Evolutionary conservation across 1,140 invertebrate species (phyloP).

Genomic region (Probaryconus sp.): DNA sequence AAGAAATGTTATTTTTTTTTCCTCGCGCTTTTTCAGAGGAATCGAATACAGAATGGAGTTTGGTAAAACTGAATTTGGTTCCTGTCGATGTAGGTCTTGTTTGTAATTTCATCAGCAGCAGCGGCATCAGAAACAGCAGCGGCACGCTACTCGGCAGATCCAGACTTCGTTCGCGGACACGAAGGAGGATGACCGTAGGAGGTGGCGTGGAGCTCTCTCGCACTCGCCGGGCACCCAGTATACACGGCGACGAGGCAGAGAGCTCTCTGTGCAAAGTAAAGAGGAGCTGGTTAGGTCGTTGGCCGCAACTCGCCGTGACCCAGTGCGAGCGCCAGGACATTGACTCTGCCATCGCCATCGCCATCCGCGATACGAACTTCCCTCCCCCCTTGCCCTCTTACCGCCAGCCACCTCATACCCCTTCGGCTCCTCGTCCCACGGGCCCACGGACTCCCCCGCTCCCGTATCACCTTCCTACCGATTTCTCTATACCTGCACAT

Average conservation of each 20-base stretch:
- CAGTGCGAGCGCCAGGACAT: conserved; percentile 79
- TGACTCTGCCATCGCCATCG: conserved; percentile 78
- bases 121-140: conserved; percentile 52
- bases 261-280: conserved; percentile 76
- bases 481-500: conserved; percentile 70
- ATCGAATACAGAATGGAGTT: too few species aligned
- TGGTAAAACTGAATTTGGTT: too few species aligned
- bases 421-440: conserved; percentile 57
- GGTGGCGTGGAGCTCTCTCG: conserved; percentile 58
- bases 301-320: conserved; percentile 78
- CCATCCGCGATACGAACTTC: conserved; percentile 76
- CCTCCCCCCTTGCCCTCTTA: conserved; percentile 51
- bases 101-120: conserved; percentile 47
- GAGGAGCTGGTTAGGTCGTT: conserved; percentile 77
- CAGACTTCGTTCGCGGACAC: conserved; percentile 51
- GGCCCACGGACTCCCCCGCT: conserved; percentile 71
- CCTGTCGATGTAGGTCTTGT: conserved; percentile 32
- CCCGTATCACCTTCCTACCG: conserved; percentile 74
- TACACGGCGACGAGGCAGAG: conserved; percentile 65
- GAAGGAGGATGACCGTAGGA: conserved; percentile 56
- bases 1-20: too few species aligned
- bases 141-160: conserved; percentile 54
- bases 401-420: conserved; percentile 50
- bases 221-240: conserved; percentile 67
- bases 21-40: too few species aligned